phyloP scores from a whole-genome alignment of 2,113 vertebrate genomes.

The Pelmatolapia mariae region DNA sequence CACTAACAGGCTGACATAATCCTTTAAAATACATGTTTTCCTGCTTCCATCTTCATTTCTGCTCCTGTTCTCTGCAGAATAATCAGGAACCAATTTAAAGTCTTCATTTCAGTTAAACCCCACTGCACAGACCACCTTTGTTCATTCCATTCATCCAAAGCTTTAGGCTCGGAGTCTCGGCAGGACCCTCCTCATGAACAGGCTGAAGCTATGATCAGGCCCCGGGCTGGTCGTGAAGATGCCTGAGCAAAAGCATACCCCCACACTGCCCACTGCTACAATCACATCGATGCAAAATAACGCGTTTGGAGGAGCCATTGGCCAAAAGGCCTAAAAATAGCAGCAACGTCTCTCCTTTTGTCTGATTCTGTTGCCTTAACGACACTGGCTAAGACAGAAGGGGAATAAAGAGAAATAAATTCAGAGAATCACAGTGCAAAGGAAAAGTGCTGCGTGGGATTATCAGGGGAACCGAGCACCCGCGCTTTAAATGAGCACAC shows the following conservation, averaged over 20 bases:
- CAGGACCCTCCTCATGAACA: background rate
- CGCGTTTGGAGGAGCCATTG: background rate
- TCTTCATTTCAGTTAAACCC: background rate
- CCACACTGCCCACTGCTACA: background rate
- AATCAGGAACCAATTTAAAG: background rate
- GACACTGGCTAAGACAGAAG: background rate
- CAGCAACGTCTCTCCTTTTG: background rate
- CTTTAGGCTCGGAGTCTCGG: background rate
- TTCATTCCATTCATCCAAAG: background rate
- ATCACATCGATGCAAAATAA: background rate
- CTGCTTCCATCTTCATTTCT: background rate
- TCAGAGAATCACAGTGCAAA: background rate
- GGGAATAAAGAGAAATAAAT: background rate
- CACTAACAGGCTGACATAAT: background rate
- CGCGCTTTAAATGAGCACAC: background rate
- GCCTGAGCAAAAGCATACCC: background rate
- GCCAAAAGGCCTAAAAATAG: constrained; percentile 16
- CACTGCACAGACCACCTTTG: background rate
- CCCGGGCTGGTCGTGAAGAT: background rate
- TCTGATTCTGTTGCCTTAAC: constrained; percentile 33
- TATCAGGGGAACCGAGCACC: background rate
- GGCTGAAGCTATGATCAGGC: background rate
- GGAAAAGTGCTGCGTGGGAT: background rate
- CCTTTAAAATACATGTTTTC: background rate
- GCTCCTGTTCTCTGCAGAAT: background rate